These are phyloP conservation scores for Anthrax anthrax DNA, from an alignment of 2,888 invertebrate genomes.

Conservation along the genomic window DNA sequence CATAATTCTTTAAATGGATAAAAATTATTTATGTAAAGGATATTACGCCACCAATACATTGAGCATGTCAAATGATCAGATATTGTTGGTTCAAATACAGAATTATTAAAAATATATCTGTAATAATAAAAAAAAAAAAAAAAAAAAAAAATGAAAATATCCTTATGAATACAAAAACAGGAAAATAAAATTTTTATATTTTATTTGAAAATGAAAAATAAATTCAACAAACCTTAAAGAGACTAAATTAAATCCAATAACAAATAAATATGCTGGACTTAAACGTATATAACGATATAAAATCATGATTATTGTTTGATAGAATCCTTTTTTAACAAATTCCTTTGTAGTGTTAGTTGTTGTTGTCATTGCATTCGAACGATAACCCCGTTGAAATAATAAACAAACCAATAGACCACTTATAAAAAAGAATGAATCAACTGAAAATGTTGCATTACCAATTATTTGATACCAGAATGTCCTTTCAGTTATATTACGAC, in stretches of 20 bases:
- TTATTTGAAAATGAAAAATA: neutral
- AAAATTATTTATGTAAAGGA: conserved; percentile 69
- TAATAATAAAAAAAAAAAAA: conserved; percentile 2
- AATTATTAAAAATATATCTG: conserved; percentile 53
- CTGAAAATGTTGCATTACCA: conserved; percentile 73
- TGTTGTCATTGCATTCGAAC: conserved; percentile 23
- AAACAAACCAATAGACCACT: conserved; percentile 66
- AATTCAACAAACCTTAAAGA: conserved; percentile 36
- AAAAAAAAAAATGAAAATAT: neutral
- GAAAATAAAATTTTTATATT: neutral
- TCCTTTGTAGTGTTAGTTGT: conserved; percentile 17
- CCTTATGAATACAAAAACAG: neutral
- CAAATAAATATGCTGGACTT: conserved; percentile 69
- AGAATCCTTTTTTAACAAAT: conserved; percentile 18
- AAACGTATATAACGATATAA: conserved; percentile 55
- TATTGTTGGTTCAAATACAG: conserved; percentile 58
- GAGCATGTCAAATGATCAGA: conserved; percentile 59
- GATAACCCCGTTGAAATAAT: conserved; percentile 44
- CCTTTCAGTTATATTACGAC: conserved; percentile 57
- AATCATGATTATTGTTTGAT: conserved; percentile 26
- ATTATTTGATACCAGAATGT: conserved; percentile 68
- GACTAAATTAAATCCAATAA: conserved; percentile 59
- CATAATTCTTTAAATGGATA: conserved; percentile 63
- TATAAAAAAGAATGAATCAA: conserved; percentile 77
- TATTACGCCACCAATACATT: conserved; percentile 70